Conservation (phyloP, 2,113 vertebrate genomes). For the Tursiops truncatus region DNA sequence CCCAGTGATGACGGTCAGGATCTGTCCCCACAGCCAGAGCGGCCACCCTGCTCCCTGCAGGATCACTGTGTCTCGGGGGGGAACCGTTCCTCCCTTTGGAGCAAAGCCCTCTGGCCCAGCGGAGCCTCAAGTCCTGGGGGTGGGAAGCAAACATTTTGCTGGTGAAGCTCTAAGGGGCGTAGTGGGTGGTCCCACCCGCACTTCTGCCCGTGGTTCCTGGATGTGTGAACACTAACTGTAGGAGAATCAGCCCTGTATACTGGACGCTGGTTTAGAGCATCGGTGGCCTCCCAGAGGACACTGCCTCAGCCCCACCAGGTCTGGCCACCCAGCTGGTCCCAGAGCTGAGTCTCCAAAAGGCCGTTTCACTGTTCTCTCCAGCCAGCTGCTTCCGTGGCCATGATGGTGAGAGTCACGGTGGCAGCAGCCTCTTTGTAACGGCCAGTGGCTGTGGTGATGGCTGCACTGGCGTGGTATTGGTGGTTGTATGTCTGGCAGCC, state of each 20-base stretch:
- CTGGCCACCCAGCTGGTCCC: background rate
- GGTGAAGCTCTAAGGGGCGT: accelerated
- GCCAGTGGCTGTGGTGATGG: accelerated
- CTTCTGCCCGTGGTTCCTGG: accelerated
- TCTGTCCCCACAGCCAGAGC: accelerated
- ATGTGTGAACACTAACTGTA: accelerated
- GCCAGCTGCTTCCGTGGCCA: background rate
- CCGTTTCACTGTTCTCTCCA: background rate
- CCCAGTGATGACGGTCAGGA: background rate
- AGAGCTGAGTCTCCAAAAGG: background rate
- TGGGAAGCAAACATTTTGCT: accelerated
- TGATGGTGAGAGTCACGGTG: accelerated
- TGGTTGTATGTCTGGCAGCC: background rate
- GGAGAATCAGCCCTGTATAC: accelerated
- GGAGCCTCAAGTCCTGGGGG: background rate
- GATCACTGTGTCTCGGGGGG: accelerated
- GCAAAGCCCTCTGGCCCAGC: background rate
- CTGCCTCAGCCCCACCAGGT: background rate
- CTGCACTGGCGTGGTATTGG: accelerated
- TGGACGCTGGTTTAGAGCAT: accelerated
- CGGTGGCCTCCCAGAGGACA: no score
- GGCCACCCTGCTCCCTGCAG: background rate
- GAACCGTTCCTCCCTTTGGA: background rate
- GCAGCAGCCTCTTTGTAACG: background rate
- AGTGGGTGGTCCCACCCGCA: accelerated